These are phyloP conservation scores for Phylloscopus collybita DNA, from an alignment of 2,797 vertebrate species.

Conservation along the genomic window DNA sequence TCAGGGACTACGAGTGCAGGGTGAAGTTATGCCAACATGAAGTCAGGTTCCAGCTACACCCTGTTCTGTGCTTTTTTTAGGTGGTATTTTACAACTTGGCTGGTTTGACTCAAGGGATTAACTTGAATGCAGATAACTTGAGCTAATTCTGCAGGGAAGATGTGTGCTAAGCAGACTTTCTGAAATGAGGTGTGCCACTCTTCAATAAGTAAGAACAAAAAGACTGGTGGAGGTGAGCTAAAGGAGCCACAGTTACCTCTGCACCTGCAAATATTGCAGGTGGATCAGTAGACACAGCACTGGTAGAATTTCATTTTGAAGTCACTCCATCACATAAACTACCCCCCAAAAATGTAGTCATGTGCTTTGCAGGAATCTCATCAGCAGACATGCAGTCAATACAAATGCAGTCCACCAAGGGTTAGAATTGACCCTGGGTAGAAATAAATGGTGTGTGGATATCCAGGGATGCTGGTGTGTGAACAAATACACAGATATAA, in stretches of 20 bases:
- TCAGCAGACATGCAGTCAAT: neutral
- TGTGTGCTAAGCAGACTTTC: neutral
- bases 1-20: neutral
- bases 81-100: neutral
- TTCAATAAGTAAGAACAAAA: neutral
- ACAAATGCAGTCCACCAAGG: neutral
- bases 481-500: neutral
- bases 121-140: neutral
- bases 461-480: neutral
- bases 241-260: neutral
- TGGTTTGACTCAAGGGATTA: neutral
- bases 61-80: neutral
- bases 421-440: neutral
- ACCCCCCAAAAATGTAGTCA: neutral
- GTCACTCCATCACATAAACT: neutral
- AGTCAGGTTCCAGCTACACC: neutral
- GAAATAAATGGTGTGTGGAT: neutral
- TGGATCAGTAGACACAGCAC: rapidly evolving
- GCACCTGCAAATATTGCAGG: neutral
- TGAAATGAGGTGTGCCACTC: neutral
- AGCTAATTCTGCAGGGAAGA: neutral
- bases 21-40: neutral
- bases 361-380: neutral
- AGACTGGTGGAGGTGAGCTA: neutral
- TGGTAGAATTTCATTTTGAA: neutral